Base-by-base conservation (phyloP, 1,140 invertebrate genomes). In the Drosophila sproati region DNA sequence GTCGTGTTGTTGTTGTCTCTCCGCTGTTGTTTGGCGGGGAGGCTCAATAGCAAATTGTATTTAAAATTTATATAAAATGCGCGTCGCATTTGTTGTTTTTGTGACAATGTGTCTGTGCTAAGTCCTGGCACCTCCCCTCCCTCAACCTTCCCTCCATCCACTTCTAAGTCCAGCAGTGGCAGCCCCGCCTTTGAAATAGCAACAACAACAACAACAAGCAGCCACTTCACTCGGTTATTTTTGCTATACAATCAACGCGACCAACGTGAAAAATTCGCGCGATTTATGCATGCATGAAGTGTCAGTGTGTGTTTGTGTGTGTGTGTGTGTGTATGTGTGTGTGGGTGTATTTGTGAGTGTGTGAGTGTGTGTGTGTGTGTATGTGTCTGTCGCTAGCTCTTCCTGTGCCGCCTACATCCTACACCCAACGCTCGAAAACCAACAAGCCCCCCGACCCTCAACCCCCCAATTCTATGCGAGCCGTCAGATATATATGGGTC, bases 21-120 rank as follows among this genome's bases (percentile, higher is more conserved):
- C 8, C 20, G 52, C 28, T 60, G 56, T 61, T 59, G 70, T 66
- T 59, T 59, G 55, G 71, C 41, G 71, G 63, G 60, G 63, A 64
- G 79, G 80, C 82, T 88, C 82, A 77, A 88, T 88, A 88, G 77
- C 82, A 88, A 87, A 87, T 88, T 87, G 82, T 87, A 87, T 87
- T 87, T 87, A 87, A 87, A 88, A 88, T 87, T 82, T 87, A 88
- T 87, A 88, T 87, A 87, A 87, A 87, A 88, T 88, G 82, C 80
- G 76, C 68, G 72, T 43, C 67, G 82, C 75, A 77, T 87, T 86
- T 87, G 78, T 78, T 87, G 72, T 57, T 75, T 43, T 64, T 75
- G 82, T 83, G 72, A 87, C 82, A 87, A 82, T 86, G 82, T 88
- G 72, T 86, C 76, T 82, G 79, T 54, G 60, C 61, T 28, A 55